Conservation (phyloP, 1,140 invertebrate genomes). For the Lordiphosa stackelbergi region DNA sequence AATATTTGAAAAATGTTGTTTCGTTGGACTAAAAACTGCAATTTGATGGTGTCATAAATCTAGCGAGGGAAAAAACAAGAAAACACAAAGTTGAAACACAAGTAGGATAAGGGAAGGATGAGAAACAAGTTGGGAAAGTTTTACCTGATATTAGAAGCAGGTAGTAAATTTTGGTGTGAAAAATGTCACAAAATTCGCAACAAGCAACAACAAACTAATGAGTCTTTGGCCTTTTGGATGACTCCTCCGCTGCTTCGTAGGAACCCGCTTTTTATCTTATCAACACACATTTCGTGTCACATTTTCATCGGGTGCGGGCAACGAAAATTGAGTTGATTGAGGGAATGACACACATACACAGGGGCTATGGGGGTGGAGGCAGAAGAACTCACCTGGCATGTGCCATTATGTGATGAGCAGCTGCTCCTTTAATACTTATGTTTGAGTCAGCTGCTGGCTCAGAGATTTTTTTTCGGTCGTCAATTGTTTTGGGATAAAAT, state of each 20-base stretch:
- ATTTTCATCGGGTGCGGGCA: conserved; percentile 1
- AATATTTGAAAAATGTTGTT: conserved; percentile 41
- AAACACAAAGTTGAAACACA: not conserved
- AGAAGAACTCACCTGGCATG: conserved; percentile 32
- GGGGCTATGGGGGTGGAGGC: conserved; percentile 13
- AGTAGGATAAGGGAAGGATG: conserved; percentile 21
- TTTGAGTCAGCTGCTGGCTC: conserved; percentile 23
- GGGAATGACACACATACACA: conserved; percentile 26
- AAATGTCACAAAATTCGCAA: conserved; percentile 38
- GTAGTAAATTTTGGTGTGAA: conserved; percentile 49
- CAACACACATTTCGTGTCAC: conserved; percentile 14
- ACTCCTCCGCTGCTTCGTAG: conserved; percentile 10
- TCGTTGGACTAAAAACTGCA: conserved; percentile 41
- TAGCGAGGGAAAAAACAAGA: conserved; percentile 12
- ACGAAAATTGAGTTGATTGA: conserved; percentile 2
- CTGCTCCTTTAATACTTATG: conserved; percentile 13
- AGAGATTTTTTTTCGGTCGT: conserved; percentile 19
- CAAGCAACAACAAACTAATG: conserved; percentile 6
- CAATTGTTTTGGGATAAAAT: conserved; percentile 24
- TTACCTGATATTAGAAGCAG: conserved; percentile 43
- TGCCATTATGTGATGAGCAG: conserved; percentile 31
- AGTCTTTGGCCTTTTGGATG: conserved; percentile 13
- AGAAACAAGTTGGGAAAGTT: conserved; percentile 60
- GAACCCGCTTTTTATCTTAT: conserved; percentile 28
- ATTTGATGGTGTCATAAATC: conserved; percentile 64